Evolutionary conservation across 2,113 vertebrate genomes (phyloP), one percentile per base, ranked within the genome.

Genomic region (Halichoerus grypus): DNA sequence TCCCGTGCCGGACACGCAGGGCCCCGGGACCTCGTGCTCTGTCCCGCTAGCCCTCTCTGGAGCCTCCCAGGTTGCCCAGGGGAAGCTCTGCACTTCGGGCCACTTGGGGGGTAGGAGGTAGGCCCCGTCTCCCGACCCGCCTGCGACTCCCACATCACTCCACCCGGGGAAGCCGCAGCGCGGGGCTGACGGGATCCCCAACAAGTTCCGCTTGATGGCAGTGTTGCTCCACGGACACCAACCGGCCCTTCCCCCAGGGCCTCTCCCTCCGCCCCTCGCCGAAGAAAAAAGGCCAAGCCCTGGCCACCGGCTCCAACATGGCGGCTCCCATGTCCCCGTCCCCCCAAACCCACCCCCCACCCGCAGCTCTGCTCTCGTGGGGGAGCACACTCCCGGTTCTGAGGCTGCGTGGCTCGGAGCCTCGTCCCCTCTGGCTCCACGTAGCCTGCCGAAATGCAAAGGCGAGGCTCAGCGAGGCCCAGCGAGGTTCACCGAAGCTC

Each of bases 1-100:
- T 15, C 7, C 55, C 14, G 7, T 18, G 13, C 2, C 6, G 0
- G 1, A 28, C 28, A 1, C 14, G 7, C 36, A 24, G 14, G 22
- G 3, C 55, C 19, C 16, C 18, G 5, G 31, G 49, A 57, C 0
- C 10, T 28, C 0, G 55, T 19, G 7, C 19, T 57, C 5, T 4
- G 28, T 28, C n/a, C 18, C n/a, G 19, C 8, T 39, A 15, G 16
- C 10, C 4, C 9, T 5, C 39, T 46, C 26, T 31, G 42, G 13
- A 36, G n/a, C 55, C 7, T 9, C 19, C 69, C 18, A 10, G n/a
- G 69, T 31, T 19, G 28, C 8, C 7, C n/a, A 7, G 69, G 16
- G 19, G 18, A 18, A 22, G 36, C 4, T 36, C 16, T 71, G n/a
- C 16, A 39, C 18, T 7, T 71, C 9, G 19, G 18, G 69, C 6